Conservation (phyloP, 2,888 invertebrate genomes). For the Hartigia nigra region DNA sequence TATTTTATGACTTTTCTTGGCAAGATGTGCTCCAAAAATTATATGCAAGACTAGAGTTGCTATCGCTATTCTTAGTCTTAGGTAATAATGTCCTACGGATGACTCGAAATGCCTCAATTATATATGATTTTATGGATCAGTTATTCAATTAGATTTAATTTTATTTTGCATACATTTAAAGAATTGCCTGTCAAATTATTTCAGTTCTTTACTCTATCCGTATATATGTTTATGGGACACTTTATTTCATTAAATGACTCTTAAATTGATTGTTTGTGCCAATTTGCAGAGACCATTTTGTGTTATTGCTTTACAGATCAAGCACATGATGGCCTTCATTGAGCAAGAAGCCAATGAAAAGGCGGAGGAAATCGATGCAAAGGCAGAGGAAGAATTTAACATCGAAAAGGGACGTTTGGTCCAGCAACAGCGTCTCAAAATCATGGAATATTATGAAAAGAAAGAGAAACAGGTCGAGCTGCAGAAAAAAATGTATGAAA, state of each 20-base stretch:
- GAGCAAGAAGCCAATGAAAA: conserved; percentile 99
- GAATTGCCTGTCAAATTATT: background rate
- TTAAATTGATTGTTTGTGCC: background rate
- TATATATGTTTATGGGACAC: background rate
- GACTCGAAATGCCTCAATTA: background rate
- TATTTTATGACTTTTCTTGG: background rate
- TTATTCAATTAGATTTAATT: background rate
- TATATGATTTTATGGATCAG: background rate
- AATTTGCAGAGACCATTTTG: background rate
- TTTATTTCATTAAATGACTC: background rate
- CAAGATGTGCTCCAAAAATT: background rate
- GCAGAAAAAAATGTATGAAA: conserved; percentile 94
- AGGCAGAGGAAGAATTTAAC: conserved; percentile 99
- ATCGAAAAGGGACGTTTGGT: conserved; percentile 99
- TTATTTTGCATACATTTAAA: background rate
- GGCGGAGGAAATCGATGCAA: conserved; percentile 99
- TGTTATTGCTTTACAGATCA: conserved; percentile 78
- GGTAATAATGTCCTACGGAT: background rate
- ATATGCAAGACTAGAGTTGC: background rate
- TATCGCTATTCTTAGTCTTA: background rate
- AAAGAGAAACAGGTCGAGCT: conserved; percentile 99
- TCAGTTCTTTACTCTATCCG: background rate
- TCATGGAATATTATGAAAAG: conserved; percentile 99
- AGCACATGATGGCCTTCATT: conserved; percentile 99
- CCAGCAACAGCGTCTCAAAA: conserved; percentile 98